phyloP scores from a whole-genome alignment of 1,140 invertebrate genomes.

The Eufriesea mexicana region DNA sequence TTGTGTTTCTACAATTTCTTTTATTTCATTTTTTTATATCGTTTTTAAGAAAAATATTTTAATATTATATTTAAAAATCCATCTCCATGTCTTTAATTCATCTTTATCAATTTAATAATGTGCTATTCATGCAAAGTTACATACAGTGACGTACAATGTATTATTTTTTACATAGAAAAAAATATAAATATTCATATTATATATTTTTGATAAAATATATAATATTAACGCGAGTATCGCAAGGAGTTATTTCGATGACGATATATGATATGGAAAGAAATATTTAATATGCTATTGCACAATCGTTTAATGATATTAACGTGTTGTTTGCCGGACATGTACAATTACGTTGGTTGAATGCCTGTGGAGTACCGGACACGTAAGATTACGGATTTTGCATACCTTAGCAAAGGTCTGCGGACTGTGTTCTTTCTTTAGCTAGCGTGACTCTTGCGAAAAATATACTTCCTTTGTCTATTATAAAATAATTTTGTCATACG shows the following conservation, averaged over 20 bases:
- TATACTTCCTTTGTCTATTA: too few species aligned
- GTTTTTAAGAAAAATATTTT: too few species aligned
- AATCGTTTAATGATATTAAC: neutral
- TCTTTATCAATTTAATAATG: too few species aligned
- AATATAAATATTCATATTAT: too few species aligned
- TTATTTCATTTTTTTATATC: too few species aligned
- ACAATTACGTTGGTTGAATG: slow-evolving; percentile 31
- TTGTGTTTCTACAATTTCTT: too few species aligned
- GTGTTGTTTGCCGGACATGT: slow-evolving; percentile 1
- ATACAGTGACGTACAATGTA: too few species aligned
- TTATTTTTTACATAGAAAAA: too few species aligned
- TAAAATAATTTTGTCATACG: too few species aligned
- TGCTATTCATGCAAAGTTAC: too few species aligned
- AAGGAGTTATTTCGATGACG: neutral
- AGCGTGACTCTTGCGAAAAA: neutral
- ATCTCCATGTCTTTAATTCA: too few species aligned
- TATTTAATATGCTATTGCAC: slow-evolving; percentile 3
- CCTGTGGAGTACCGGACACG: neutral
- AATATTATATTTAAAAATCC: too few species aligned
- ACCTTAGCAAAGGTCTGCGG: slow-evolving; percentile 5
- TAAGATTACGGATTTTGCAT: slow-evolving; percentile 43
- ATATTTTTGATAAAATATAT: neutral
- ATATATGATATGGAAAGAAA: neutral
- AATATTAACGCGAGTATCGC: neutral
- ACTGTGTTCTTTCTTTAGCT: neutral